Base-by-base conservation (phyloP, 2,888 invertebrate genomes). In the Dyspetes luteomarginatus region DNA sequence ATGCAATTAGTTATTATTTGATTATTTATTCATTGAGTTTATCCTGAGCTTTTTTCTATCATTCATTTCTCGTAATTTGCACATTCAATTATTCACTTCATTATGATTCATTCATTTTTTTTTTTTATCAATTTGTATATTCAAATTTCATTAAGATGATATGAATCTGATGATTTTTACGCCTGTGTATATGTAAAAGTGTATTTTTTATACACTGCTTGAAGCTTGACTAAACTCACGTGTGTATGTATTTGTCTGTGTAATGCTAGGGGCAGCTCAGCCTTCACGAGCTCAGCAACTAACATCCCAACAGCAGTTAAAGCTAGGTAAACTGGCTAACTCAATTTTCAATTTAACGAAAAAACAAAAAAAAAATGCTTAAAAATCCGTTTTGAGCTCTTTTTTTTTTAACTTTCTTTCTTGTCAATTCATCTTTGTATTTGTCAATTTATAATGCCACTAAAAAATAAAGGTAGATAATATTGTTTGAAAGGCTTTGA, bases 281-380 rank as follows among this genome's bases (percentile, higher is more conserved):
- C 90, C 84, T 89, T 88, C 86, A 90, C 91, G 86, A 90, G 89
- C 85, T 92, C 92, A 83, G 89, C 92, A 82, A 92, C 92, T 92
- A 92, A 92, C 88, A 92, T 91, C 85, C 91, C 92, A 86, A 88
- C 89, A 87, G 89, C 91, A 85, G 88, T 91, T 84, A 92, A 88
- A 85, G 86, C 89, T 90, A 92, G 92, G 92, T 92, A 92, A 36
- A 91, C 73, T 74, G 76, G 82, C 81, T 62, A 58, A 72, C 17
- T 64, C 58, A 52, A 52, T 41, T 81, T 5, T 28, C 41, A 55
- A 58, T 64, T 56, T 78, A 50, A 75, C 60, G n/a, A n/a, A n/a
- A n/a, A n/a, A 52, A 58, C 5, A 4, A 62, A 1, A 60, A 72
- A 41, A 28, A 19, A 55, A 22, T 30, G 43, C 30, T 60, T 60